phyloP scores from a whole-genome alignment of 2,888 invertebrate species.

The Eubasilissa splendida region DNA sequence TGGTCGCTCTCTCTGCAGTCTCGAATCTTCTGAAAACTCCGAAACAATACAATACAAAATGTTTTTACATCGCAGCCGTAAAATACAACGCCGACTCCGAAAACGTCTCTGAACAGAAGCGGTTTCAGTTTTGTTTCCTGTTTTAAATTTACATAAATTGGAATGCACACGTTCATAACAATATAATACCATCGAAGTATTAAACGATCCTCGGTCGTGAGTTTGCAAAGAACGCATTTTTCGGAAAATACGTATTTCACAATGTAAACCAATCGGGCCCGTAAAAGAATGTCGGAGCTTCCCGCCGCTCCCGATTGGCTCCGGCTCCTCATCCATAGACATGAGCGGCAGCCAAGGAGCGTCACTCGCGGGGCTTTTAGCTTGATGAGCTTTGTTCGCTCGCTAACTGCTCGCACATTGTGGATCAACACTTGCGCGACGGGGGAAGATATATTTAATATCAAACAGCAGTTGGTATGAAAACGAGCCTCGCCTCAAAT shows the following conservation, averaged over 20 bases:
- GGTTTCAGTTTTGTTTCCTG: too few species aligned
- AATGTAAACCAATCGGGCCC: not conserved
- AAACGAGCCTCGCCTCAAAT: not conserved
- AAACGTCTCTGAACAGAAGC: too few species aligned
- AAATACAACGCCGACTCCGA: too few species aligned
- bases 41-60: too few species aligned
- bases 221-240: not conserved
- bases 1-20: too few species aligned
- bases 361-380: conserved; percentile 50
- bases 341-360: conserved; percentile 54
- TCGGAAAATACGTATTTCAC: not conserved
- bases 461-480: not conserved
- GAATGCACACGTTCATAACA: too few species aligned
- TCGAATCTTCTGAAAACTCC: too few species aligned
- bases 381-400: conserved; percentile 49
- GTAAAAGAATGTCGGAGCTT: not conserved
- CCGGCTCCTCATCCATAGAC: conserved; percentile 51
- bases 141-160: too few species aligned
- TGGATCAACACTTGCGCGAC: not conserved
- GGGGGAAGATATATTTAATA: not conserved
- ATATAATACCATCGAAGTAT: not conserved
- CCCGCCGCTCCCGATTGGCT: conserved; percentile 2
- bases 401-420: not conserved
- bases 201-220: not conserved
- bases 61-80: too few species aligned